Evolutionary conservation across 2,888 invertebrate species (phyloP).

Genomic region (Drosophila eohydei): DNA sequence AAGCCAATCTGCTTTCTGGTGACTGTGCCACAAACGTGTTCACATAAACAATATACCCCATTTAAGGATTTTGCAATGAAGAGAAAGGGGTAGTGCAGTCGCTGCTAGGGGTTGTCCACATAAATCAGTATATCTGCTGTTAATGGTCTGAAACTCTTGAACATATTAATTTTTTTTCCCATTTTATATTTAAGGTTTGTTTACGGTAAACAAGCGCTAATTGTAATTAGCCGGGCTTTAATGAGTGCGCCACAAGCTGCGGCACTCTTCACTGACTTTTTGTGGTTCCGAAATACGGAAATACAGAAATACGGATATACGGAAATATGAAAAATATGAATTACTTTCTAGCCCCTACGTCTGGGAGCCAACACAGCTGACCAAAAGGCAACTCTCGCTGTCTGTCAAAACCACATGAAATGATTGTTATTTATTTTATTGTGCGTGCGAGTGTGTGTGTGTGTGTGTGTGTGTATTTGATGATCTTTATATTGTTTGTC

Average conservation of each 20-base stretch:
- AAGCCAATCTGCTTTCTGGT: neutral
- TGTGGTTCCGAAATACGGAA: conserved; percentile 27
- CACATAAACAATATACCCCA: neutral
- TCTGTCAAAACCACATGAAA: conserved; percentile 38
- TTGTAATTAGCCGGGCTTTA: conserved; percentile 70
- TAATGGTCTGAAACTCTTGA: conserved; percentile 39
- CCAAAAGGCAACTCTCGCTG: conserved; percentile 18
- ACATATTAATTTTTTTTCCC: conserved; percentile 11
- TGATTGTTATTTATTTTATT: conserved; percentile 34
- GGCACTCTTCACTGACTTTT: conserved; percentile 19
- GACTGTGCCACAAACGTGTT: neutral
- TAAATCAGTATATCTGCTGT: conserved; percentile 17
- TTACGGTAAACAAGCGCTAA: conserved; percentile 66
- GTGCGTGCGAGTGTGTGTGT: conserved; percentile 26
- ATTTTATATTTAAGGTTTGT: conserved; percentile 37
- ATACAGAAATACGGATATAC: conserved; percentile 3
- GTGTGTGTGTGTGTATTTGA: conserved; percentile 31
- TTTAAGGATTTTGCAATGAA: neutral
- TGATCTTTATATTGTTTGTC: conserved; percentile 52
- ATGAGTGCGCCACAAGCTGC: conserved; percentile 33
- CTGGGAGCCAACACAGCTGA: conserved; percentile 52
- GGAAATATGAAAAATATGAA: conserved; percentile 1
- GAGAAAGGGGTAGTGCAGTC: neutral
- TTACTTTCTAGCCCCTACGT: conserved; percentile 33
- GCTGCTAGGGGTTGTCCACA: conserved; percentile 6